Conservation (phyloP, 2,888 invertebrate species). For the Octonoba sinensis region DNA sequence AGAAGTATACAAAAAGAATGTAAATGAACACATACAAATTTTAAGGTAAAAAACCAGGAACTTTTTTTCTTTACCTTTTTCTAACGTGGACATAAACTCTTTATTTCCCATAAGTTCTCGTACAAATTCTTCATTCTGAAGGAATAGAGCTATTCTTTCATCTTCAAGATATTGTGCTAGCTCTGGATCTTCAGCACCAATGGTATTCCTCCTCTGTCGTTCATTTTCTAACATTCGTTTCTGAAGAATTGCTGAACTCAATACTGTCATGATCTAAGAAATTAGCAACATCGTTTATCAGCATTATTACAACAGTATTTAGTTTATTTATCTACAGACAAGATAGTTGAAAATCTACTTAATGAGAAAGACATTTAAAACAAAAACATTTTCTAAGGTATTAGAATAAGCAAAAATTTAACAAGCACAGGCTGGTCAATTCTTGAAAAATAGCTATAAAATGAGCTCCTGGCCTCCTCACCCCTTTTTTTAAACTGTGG, state of each 20-base stretch:
- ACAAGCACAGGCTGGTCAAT: too few relatives aligned
- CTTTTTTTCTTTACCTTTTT: constrained; percentile 69
- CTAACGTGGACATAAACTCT: constrained; percentile 86
- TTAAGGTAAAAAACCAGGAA: not conserved
- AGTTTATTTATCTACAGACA: not conserved
- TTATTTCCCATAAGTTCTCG: constrained; percentile 86
- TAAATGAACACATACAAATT: too few relatives aligned
- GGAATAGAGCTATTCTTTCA: constrained; percentile 85
- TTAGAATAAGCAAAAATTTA: too few relatives aligned
- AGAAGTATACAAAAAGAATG: not conserved
- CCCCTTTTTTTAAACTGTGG: too few relatives aligned
- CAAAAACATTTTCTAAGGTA: not conserved
- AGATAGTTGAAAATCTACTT: not conserved
- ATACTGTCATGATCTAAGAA: constrained; percentile 57
- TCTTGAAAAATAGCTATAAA: too few relatives aligned
- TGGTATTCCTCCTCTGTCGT: constrained; percentile 69
- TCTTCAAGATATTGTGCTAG: constrained; percentile 80
- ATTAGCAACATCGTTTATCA: not conserved
- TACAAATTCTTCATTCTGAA: constrained; percentile 93
- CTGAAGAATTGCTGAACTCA: constrained; percentile 70
- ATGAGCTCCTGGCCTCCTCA: too few relatives aligned
- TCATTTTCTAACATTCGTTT: constrained; percentile 73
- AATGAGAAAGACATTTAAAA: not conserved
- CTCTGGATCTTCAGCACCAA: constrained; percentile 71
- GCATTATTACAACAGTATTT: too few relatives aligned